Percentiles rank a stretch among this genome's conserved stretches.
Conservation (phyloP, 2,113 vertebrate genomes). For the Lampris megalopsis region DNA sequence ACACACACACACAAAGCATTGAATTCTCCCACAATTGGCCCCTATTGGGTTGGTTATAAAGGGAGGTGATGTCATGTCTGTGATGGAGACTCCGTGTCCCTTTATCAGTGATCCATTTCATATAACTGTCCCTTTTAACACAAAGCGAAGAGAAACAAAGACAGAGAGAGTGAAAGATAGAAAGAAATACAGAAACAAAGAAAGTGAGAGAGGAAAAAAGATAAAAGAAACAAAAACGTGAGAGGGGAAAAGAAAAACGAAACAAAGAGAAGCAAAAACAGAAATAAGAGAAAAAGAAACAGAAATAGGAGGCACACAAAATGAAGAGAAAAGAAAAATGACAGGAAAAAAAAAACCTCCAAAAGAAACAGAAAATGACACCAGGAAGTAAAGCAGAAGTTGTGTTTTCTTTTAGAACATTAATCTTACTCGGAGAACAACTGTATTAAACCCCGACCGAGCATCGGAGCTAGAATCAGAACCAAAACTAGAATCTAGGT, state of each 20-base stretch:
- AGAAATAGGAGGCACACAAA: no score
- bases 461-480: no score
- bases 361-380: no score
- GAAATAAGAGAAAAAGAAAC: no score
- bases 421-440: no score
- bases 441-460: no score
- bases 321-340: no score
- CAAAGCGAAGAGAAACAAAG: conserved; percentile 49
- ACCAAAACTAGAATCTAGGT: no score
- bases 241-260: not conserved
- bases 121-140: conserved; percentile 63
- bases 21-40: conserved; percentile 65
- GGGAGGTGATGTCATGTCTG: conserved; percentile 81
- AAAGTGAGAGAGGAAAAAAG: not conserved
- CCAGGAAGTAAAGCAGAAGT: no score
- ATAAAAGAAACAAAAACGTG: not conserved
- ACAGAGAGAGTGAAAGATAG: conserved; percentile 25
- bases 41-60: conserved; percentile 68
- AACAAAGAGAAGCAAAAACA: no score
- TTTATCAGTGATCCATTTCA: conserved; percentile 72
- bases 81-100: conserved; percentile 66
- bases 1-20: conserved; percentile 13
- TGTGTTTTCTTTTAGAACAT: no score
- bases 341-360: no score
- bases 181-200: not conserved